Conservation (phyloP, 2,888 invertebrate genomes). For the Abscondita cerata region DNA sequence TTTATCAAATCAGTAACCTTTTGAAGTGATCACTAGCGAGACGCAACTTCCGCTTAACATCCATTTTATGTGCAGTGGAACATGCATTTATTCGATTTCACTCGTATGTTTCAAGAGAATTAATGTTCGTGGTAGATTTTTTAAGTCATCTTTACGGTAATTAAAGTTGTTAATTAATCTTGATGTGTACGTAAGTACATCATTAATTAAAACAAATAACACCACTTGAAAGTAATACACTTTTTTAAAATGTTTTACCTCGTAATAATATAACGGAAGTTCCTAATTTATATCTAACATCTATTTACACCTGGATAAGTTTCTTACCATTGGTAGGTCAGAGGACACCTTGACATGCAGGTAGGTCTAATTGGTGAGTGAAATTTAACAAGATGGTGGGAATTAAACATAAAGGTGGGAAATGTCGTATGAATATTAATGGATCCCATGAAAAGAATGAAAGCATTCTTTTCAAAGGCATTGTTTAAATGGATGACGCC, state of each 20-base stretch:
- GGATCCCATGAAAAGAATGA: conserved; percentile 36
- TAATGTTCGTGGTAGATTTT: not conserved
- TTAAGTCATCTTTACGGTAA: not conserved
- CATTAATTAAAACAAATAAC: conserved; percentile 3
- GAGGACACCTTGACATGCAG: conserved; percentile 17
- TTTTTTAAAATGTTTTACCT: not conserved
- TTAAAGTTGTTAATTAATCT: conserved; percentile 7
- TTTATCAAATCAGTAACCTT: conserved; percentile 11
- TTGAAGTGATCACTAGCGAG: conserved; percentile 13
- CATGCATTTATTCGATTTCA: conserved; percentile 2
- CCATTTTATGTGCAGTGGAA: conserved; percentile 6
- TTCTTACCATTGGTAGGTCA: conserved; percentile 14
- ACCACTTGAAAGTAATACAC: not conserved
- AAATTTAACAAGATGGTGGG: conserved; percentile 28
- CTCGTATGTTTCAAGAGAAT: no score
- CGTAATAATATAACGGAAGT: conserved; percentile 22
- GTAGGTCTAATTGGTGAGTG: conserved; percentile 24
- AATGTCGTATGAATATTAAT: conserved; percentile 42
- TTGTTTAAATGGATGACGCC: conserved; percentile 31
- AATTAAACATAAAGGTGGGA: conserved; percentile 30
- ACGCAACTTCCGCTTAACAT: conserved; percentile 19
- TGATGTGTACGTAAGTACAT: not conserved
- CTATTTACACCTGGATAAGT: conserved; percentile 19
- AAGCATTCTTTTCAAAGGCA: conserved; percentile 24
- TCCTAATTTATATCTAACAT: conserved; percentile 17